phyloP scores from a whole-genome alignment of 2,113 vertebrate species.

The Pica pica region DNA sequence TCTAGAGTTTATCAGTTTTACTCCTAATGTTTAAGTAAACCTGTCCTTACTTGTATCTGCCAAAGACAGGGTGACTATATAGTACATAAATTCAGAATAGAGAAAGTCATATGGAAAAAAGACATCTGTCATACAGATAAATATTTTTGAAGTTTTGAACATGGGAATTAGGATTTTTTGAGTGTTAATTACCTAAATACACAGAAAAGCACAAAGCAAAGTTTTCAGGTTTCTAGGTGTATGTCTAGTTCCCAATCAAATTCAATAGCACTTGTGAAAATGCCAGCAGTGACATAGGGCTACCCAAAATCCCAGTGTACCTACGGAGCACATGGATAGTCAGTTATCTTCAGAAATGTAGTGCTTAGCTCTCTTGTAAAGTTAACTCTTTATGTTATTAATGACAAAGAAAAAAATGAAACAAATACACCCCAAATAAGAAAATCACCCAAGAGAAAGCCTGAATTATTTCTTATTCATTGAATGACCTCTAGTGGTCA shows the following conservation, averaged over 20 bases:
- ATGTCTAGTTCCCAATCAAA: background rate
- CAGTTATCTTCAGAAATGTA: background rate
- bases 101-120: background rate
- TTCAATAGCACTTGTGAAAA: background rate
- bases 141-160: background rate
- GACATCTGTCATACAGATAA: background rate
- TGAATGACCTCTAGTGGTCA: slow-evolving; percentile 49
- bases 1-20: background rate
- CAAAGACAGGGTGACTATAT: background rate
- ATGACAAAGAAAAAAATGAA: background rate
- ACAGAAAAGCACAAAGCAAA: background rate
- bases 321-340: background rate
- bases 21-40: background rate
- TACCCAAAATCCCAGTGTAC: background rate
- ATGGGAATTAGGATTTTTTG: background rate
- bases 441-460: background rate
- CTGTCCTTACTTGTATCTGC: background rate
- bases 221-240: background rate
- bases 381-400: background rate
- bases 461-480: background rate
- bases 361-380: background rate
- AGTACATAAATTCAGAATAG: background rate
- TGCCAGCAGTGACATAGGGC: background rate
- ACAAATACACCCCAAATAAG: background rate
- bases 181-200: background rate